phyloP scores from a whole-genome alignment of 2,797 vertebrate genomes.

The Smutsia gigantea region DNA sequence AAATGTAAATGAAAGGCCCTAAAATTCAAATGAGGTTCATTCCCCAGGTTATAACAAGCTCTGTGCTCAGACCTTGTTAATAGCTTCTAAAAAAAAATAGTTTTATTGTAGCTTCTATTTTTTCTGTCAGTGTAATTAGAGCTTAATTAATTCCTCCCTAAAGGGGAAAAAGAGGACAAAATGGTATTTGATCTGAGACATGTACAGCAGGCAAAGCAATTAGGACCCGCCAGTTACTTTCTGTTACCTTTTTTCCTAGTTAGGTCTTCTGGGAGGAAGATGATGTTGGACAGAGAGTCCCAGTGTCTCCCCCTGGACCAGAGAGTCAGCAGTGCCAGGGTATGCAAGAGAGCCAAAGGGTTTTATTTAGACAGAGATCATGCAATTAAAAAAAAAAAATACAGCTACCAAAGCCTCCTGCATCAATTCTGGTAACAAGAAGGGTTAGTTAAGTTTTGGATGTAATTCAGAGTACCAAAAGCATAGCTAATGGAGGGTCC shows the following conservation, averaged over 20 bases:
- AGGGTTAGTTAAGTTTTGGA: background rate
- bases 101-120: conserved; percentile 81
- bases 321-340: background rate
- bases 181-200: conserved; percentile 75
- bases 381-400: background rate
- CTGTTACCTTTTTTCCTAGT: background rate
- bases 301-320: background rate
- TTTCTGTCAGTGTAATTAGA: conserved; percentile 70
- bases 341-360: background rate
- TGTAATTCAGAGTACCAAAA: background rate
- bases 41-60: conserved; percentile 80
- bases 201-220: conserved; percentile 54
- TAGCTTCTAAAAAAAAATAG: conserved; percentile 40
- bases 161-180: conserved; percentile 75
- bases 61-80: conserved; percentile 74
- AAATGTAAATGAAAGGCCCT: conserved; percentile 74
- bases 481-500: background rate
- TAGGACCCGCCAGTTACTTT: conserved; percentile 47
- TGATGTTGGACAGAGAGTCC: background rate
- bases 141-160: conserved; percentile 76
- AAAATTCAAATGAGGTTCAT: conserved; percentile 79
- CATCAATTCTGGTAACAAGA: background rate
- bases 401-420: background rate
- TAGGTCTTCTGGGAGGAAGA: background rate
- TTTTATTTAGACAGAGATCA: conserved; percentile 23